Percentiles rank a stretch among this genome's conserved stretches.
Conservation (phyloP, 2,888 invertebrate species). For the Aelia acuminata region DNA sequence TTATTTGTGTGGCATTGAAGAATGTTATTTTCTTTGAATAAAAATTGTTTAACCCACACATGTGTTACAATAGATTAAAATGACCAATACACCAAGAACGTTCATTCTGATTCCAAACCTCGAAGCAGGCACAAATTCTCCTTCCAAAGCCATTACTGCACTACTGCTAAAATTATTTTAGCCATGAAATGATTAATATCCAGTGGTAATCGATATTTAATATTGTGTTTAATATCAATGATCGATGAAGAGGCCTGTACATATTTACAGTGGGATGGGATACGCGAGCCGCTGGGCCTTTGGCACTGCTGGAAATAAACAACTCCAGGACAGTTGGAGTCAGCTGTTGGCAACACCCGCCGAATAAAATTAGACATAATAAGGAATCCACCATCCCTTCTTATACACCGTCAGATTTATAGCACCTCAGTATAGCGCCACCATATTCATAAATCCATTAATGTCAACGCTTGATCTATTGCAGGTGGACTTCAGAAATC, state of each 20-base stretch:
- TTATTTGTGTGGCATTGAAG: too few relatives aligned
- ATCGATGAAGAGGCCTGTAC: neutral
- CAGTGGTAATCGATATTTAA: too few relatives aligned
- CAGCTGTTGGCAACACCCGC: conserved; percentile 10
- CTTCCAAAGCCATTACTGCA: too few relatives aligned
- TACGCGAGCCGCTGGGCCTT: neutral
- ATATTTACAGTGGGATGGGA: neutral
- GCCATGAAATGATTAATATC: too few relatives aligned
- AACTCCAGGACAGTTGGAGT: conserved; percentile 48
- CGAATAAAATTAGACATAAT: conserved; percentile 40
- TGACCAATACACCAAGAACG: too few relatives aligned
- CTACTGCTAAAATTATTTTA: too few relatives aligned
- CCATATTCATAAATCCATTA: conserved; percentile 35
- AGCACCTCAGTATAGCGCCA: neutral
- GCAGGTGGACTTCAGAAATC: neutral
- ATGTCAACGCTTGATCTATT: neutral
- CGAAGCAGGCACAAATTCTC: too few relatives aligned
- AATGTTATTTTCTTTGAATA: too few relatives aligned
- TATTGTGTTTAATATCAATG: neutral
- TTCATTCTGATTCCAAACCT: too few relatives aligned
- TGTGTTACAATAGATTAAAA: too few relatives aligned
- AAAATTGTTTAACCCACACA: too few relatives aligned
- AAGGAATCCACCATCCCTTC: neutral
- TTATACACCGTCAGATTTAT: conserved; percentile 17
- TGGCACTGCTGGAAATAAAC: conserved; percentile 50